A percentile compares a stretch with the other conserved stretches of the same genome.
Evolutionary conservation across 2,113 vertebrate genomes (phyloP).

Genomic region (Cyphotilapia sp.): DNA sequence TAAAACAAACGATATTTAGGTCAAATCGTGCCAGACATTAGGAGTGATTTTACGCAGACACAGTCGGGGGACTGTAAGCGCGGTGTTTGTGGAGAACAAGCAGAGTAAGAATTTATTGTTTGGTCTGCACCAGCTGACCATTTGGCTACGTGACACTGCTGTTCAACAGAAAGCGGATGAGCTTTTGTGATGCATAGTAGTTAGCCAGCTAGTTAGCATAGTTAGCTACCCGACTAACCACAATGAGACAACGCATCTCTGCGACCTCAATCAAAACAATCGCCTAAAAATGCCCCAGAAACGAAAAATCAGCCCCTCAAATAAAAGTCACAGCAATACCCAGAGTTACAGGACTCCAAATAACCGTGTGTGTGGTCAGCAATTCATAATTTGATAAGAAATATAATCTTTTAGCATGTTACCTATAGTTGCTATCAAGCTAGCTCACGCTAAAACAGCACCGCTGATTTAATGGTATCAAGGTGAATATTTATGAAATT

Average conservation of each 20-base stretch:
- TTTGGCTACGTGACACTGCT: conserved; percentile 43
- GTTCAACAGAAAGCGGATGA: conserved; percentile 40
- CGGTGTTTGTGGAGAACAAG: background rate
- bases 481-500: background rate
- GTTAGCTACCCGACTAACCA: conserved; percentile 37
- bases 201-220: conserved; percentile 58
- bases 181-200: conserved; percentile 69
- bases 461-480: background rate
- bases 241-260: conserved; percentile 34
- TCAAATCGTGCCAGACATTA: conserved; percentile 13
- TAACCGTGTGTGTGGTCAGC: rapidly evolving
- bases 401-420: conserved; percentile 15
- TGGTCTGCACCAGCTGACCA: conserved; percentile 40
- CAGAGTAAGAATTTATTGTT: conserved; percentile 30
- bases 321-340: background rate
- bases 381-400: background rate
- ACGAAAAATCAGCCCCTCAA: rapidly evolving
- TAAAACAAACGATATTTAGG: conserved; percentile 54
- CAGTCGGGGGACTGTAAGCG: background rate
- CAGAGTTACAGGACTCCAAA: rapidly evolving
- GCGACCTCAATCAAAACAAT: conserved; percentile 30
- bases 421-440: conserved; percentile 19
- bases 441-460: conserved; percentile 29
- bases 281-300: background rate
- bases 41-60: background rate